Evolutionary conservation across 2,888 invertebrate species (phyloP), one percentile per base, ranked within the genome.

Genomic region (Esperia sulphurella): DNA sequence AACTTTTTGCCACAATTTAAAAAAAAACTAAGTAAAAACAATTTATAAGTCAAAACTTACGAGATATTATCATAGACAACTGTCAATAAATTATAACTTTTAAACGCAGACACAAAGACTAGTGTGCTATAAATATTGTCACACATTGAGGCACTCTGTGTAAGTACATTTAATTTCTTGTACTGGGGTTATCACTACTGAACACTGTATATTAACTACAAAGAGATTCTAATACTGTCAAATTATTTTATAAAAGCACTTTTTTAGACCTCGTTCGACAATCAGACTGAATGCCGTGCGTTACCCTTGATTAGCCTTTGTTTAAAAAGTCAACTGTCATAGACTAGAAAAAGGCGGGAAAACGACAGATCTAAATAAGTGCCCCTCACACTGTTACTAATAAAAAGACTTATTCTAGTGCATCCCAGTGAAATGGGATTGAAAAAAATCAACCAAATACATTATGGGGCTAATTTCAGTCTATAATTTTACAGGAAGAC

Each of bases 401-500:
- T n/a, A 52, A 58, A 66, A 69, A 76, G 61, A 67, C 71, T n/a
- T 21, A 78, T 78, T 74, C 79, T 81, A 88, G 87, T 88, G 87
- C 87, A 88, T 85, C 87, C 87, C 87, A 88, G 87, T 70, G 66
- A 63, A 65, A 59, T 67, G 76, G 82, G 84, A 83, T 78, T 65
- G 50, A 53, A 55, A 63, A 71, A 65, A 56, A 51, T 2, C 2
- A 21, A 21, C 21, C 55, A 63, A 64, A 56, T 60, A 57, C 56
- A 70, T 59, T 75, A 63, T 71, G 71, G 70, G 65, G 73, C 78
- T 82, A 79, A 68, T 63, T 65, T 85, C 85, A 86, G 85, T 86
- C 85, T 85, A 82, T 81, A 63, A 69, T 67, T 69, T 66, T 67
- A 65, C 68, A 81, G 87, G 87, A 87, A 88, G 87, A 87, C 86